Evolutionary conservation across 2,113 vertebrate species (phyloP), one percentile per base, ranked within the genome.

Genomic region (Stigmatopora argus): DNA sequence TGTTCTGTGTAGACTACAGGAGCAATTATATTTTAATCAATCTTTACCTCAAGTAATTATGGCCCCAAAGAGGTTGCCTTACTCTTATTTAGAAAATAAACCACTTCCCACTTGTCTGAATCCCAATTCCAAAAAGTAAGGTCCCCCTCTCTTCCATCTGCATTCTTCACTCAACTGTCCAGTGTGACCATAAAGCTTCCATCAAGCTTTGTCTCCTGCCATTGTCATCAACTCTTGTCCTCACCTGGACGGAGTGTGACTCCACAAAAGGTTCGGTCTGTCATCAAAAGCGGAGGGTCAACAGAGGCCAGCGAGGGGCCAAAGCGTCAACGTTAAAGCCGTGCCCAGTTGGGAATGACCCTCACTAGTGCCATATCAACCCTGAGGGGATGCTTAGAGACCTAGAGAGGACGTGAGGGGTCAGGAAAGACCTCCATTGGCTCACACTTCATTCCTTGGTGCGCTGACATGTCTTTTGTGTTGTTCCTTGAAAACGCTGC

Each of bases 271-370:
- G 58, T 75, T 72, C 62, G 68, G 87, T 83, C 88, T 89, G 86
- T 90, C 89, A 91, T 90, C 89, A 86, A 79, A 85, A 85, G 74
- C 72, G 52, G 5, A 70, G 79, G 84, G 90, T 93, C 90, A 90
- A 55, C 71, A 68, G 72, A 66, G 90, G 72, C 79, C 71, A 79
- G 56, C 59, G 23, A 55, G 66, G 85, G 59, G 74, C 75, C 79
- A 69, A 48, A 80, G 79, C 65, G 67, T 64, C 21, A 51, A 75
- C 66, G 76, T 70, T 74, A 69, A 70, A 71, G 75, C 75, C 73
- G 72, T 83, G 70, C 74, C 75, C 79, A 59, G 70, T 71, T 65
- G 45, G 59, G 67, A 67, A 66, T 85, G 75, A 87, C 81, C 80
- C 70, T 45, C 19, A 46, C 64, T 53, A 67, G 65, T 69, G 85